Evolutionary conservation across 2,113 vertebrate species (phyloP).

Genomic region (Hystrix brachyura): DNA sequence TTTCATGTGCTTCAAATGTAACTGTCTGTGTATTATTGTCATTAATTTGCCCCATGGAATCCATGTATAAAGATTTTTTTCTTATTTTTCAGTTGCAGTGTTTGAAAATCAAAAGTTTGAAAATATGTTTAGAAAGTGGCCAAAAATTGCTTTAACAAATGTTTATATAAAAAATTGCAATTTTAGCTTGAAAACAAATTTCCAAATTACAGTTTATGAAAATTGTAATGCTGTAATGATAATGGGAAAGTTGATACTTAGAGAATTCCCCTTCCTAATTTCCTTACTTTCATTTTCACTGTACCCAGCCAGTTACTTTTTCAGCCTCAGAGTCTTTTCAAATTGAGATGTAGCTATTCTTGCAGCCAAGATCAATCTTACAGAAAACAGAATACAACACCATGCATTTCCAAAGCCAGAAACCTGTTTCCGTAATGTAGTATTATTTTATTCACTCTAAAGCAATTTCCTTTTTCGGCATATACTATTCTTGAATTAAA

Average conservation of each 20-base stretch:
- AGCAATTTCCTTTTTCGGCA: neutral
- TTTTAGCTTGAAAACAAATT: slow-evolving; percentile 42
- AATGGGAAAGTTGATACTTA: neutral
- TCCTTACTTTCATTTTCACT: neutral
- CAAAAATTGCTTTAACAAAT: neutral
- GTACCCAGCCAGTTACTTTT: neutral
- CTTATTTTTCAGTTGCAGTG: neutral
- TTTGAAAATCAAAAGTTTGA: slow-evolving; percentile 45
- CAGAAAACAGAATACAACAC: neutral
- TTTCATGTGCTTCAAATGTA: neutral
- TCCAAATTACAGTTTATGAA: slow-evolving; percentile 22
- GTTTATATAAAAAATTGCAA: neutral
- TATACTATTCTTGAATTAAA: neutral
- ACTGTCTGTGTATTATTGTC: neutral
- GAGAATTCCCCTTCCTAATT: neutral
- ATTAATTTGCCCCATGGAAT: neutral
- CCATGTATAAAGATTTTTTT: neutral
- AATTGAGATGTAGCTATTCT: neutral
- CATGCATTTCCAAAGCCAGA: neutral
- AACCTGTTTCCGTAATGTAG: neutral
- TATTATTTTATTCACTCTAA: slow-evolving; percentile 1
- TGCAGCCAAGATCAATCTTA: neutral
- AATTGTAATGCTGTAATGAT: neutral
- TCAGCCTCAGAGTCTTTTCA: neutral
- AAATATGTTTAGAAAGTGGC: neutral